These are phyloP conservation scores for Epistrophe grossulariae DNA, from an alignment of 2,888 invertebrate species.

Conservation along the genomic window DNA sequence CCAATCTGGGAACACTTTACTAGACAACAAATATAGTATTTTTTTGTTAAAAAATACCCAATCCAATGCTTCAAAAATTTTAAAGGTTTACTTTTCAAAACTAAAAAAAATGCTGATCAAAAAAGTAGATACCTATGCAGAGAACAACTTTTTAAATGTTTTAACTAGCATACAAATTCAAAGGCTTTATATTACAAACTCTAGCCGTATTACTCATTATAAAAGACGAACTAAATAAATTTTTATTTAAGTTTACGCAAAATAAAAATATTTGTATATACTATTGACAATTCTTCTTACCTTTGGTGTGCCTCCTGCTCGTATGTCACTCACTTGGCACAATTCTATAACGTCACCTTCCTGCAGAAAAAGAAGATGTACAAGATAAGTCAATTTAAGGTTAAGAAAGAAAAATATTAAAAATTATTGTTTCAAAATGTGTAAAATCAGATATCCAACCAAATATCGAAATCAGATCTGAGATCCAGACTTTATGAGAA, in stretches of 20 bases:
- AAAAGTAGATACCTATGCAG: background rate
- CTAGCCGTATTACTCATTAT: constrained; percentile 29
- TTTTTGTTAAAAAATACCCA: too few species aligned
- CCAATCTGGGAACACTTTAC: too few species aligned
- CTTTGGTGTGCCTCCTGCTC: constrained; percentile 96
- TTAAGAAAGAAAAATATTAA: background rate
- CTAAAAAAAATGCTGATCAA: too few species aligned
- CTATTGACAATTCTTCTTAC: constrained; percentile 84
- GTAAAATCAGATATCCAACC: background rate
- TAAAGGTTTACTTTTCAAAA: too few species aligned
- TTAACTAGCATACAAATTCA: constrained; percentile 13
- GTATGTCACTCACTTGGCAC: constrained; percentile 98
- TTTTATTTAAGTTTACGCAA: constrained; percentile 12
- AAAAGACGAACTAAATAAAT: constrained; percentile 10
- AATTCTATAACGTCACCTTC: constrained; percentile 99
- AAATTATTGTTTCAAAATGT: too few species aligned
- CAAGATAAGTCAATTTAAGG: constrained; percentile 11
- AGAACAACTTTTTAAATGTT: background rate
- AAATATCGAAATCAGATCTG: background rate
- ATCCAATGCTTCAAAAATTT: too few species aligned
- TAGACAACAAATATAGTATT: too few species aligned
- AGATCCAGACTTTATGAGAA: too few species aligned
- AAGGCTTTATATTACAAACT: background rate
- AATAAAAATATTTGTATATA: background rate
- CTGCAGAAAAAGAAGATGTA: constrained; percentile 85